phyloP scores from a whole-genome alignment of 2,888 invertebrate genomes.

The Melangyna quadrimaculata region DNA sequence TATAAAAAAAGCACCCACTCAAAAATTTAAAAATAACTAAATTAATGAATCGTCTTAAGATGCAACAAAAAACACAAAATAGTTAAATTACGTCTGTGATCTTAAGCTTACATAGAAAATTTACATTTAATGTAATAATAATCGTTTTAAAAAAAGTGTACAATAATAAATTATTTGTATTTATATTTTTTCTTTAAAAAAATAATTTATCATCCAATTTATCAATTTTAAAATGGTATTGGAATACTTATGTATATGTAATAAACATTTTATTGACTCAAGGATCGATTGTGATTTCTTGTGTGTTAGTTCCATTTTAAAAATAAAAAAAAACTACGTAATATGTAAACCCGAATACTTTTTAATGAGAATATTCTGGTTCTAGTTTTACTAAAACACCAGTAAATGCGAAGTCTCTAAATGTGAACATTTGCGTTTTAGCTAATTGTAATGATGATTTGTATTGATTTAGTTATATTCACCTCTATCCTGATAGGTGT shows the following conservation, averaged over 20 bases:
- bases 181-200: slow-evolving; percentile 40
- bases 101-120: slow-evolving; percentile 59
- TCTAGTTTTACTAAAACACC: no score
- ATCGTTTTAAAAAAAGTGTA: neutral
- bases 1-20: slow-evolving; percentile 13
- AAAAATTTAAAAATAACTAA: neutral
- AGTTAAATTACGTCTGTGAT: slow-evolving; percentile 57
- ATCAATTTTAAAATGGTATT: neutral
- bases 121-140: slow-evolving; percentile 20
- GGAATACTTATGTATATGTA: neutral
- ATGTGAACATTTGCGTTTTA: no score
- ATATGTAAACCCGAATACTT: no score
- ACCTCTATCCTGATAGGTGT: no score
- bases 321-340: no score
- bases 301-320: neutral
- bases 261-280: slow-evolving; percentile 1
- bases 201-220: neutral
- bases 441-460: no score
- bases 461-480: no score
- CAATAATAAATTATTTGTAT: slow-evolving; percentile 44
- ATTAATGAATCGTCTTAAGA: neutral
- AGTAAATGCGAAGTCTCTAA: no score
- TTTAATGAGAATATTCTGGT: no score
- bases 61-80: slow-evolving; percentile 23
- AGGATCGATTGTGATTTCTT: slow-evolving; percentile 47